Evolutionary conservation across 2,797 vertebrate species (phyloP), one percentile per base, ranked within the genome.

Genomic region (Anabacerthia variegaticeps): DNA sequence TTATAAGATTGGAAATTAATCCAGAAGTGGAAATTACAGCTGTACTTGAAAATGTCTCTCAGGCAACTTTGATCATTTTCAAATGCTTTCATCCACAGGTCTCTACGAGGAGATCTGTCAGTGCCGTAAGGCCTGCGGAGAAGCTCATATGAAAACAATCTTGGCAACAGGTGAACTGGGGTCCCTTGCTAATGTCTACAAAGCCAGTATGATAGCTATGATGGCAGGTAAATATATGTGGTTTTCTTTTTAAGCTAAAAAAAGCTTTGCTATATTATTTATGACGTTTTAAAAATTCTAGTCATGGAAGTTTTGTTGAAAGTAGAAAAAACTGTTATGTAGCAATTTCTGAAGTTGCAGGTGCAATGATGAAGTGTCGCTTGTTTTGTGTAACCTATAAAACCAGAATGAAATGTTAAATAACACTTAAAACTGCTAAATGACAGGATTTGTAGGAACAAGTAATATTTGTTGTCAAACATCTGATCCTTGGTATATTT

Each of bases 81-180:
- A 4, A 32, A 4, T 54, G 43, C n/a, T 77, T 71, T 89, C 23
- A 56, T 90, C 68, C 52, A 2, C 97, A 99, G 99, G 94, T 34
- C 98, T 99, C 93, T 99, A 99, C 4, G 93, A 99, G 19, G 99
- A 99, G 98, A 98, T 99, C 75, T 75, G 97, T 41, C 98, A 98
- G 98, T 99, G 99, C 86, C 98, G 98, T 7, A 93, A 98, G 51
- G 99, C 99, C 55, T 99, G 99, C 37, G 99, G 99, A 36, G 97
- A 99, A 4, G 98, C 98, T 46, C 99, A 99, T 95, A 98, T 99
- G 98, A 99, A 99, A 98, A 99, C 98, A 78, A 99, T 99, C 97
- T 95, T 99, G 96, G 99, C 99, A 9, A 98, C 98, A 0, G 99
- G 99, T 90, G 99, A 99, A 86, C 98, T 99, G 72, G 99, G 98